Conservation (phyloP, 2,797 vertebrate species). For the Squalus acanthias region DNA sequence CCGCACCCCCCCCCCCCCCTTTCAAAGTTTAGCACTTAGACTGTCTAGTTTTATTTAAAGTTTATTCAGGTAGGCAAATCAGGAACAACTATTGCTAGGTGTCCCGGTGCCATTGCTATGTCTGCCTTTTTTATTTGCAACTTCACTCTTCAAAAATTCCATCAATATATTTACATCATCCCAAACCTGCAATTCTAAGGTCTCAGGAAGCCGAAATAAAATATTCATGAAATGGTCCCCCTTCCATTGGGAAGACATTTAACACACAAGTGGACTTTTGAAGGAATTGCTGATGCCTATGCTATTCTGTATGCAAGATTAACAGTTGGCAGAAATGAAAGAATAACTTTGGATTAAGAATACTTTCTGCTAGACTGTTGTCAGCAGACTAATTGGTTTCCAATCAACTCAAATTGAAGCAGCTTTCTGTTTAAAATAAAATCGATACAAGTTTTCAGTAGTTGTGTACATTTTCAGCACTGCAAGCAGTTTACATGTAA, state of each 20-base stretch:
- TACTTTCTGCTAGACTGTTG: neutral
- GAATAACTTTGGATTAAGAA: neutral
- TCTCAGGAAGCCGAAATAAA: neutral
- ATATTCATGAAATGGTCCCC: neutral
- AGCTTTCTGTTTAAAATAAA: neutral
- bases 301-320: neutral
- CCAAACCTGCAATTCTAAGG: neutral
- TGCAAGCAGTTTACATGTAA: neutral
- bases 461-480: neutral
- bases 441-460: neutral
- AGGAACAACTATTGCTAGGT: neutral
- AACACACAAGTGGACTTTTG: neutral
- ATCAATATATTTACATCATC: neutral
- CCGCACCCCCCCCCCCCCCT: no score
- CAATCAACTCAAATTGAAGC: neutral
- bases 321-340: neutral
- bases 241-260: constrained; percentile 3
- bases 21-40: neutral
- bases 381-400: neutral
- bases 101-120: neutral
- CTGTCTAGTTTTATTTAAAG: neutral
- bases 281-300: neutral
- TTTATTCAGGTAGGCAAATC: neutral
- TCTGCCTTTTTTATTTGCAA: neutral
- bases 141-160: neutral